These are phyloP conservation scores for Zosterops hypoxanthus DNA, from an alignment of 2,113 vertebrate genomes.

Conservation along the genomic window DNA sequence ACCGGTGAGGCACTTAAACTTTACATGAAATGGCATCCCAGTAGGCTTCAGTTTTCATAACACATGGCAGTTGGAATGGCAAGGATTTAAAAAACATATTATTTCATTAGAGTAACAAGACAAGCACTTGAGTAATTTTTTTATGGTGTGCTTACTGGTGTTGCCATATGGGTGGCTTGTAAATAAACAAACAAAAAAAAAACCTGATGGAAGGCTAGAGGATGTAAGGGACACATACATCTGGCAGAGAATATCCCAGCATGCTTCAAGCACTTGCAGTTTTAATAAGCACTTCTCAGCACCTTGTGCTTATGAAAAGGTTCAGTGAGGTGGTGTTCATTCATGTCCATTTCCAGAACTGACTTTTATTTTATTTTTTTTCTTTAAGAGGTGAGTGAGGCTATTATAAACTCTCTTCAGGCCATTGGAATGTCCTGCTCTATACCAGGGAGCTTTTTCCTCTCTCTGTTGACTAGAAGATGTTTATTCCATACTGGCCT, in stretches of 20 bases:
- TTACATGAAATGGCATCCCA: conserved; percentile 58
- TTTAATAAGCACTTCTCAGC: conserved; percentile 29
- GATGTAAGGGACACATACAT: conserved; percentile 9
- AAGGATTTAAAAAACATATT: conserved; percentile 48
- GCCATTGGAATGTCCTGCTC: not conserved
- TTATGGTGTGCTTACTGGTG: conserved; percentile 23
- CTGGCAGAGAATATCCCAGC: conserved; percentile 20
- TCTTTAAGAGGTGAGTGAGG: not conserved
- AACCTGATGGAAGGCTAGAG: not conserved
- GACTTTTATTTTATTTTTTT: not conserved
- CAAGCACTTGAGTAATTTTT: conserved; percentile 13
- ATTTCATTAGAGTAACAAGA: conserved; percentile 58
- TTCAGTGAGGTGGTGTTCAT: not conserved
- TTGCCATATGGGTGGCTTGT: conserved; percentile 37
- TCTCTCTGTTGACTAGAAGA: not conserved
- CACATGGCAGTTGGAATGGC: conserved; percentile 24
- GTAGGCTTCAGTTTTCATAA: conserved; percentile 33
- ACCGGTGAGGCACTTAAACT: conserved; percentile 30
- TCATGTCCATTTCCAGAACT: not conserved
- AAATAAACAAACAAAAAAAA: conserved; percentile 7
- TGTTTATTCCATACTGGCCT: not conserved
- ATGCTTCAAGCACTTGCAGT: not conserved
- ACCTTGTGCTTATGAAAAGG: not conserved
- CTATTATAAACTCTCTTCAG: not conserved
- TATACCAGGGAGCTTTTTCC: not conserved